Evolutionary conservation across 1,140 invertebrate genomes (phyloP).

Genomic region (Drosophila nikananu): DNA sequence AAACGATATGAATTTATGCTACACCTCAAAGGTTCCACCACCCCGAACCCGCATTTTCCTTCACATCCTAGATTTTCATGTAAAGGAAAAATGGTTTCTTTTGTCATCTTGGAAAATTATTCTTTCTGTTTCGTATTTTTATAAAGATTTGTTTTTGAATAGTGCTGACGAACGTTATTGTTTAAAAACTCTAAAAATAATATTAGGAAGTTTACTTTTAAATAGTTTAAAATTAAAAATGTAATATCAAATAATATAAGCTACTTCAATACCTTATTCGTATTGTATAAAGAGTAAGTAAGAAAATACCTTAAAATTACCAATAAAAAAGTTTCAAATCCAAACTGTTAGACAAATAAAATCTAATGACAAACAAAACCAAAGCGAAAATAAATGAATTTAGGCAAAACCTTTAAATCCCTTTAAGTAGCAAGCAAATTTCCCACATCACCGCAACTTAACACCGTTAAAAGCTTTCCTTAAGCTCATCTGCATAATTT

Average conservation of each 20-base stretch:
- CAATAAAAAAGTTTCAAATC: neutral
- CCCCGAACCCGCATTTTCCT: conserved; percentile 3
- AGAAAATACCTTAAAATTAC: neutral
- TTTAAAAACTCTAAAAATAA: neutral
- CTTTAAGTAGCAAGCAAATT: conserved; percentile 30
- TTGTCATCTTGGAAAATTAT: conserved; percentile 33
- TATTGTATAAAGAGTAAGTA: neutral
- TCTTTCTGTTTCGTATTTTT: conserved; percentile 1
- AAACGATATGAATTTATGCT: conserved; percentile 58
- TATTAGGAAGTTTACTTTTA: too few species aligned
- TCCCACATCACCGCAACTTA: conserved; percentile 29
- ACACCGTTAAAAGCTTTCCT: conserved; percentile 24
- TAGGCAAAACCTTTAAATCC: conserved; percentile 11
- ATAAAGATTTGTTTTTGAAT: conserved; percentile 1
- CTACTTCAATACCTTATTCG: too few species aligned
- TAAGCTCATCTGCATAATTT: conserved; percentile 50
- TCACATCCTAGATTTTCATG: conserved; percentile 5
- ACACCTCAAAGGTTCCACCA: conserved; percentile 23
- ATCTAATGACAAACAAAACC: neutral
- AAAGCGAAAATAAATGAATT: neutral
- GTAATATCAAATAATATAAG: too few species aligned
- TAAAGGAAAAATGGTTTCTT: conserved; percentile 27
- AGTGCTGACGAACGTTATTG: neutral
- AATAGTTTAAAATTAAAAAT: too few species aligned
- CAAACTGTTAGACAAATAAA: neutral